Conservation (phyloP, 2,113 vertebrate genomes). For the Rhinolophus ferrumequinum region DNA sequence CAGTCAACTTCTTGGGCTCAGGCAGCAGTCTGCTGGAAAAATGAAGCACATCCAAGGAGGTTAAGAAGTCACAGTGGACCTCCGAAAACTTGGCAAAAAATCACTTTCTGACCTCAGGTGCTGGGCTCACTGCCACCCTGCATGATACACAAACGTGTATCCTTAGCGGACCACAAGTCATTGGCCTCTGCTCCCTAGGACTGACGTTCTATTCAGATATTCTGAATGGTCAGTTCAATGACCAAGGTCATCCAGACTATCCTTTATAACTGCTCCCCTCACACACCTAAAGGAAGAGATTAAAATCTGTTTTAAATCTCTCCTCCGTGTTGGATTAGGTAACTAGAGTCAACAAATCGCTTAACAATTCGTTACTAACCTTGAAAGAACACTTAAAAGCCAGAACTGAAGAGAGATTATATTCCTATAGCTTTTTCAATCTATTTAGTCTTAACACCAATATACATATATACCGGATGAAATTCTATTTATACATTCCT, state of each 20-base stretch:
- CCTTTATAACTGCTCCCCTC: neutral
- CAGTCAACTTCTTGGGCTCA: neutral
- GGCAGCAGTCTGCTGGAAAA: neutral
- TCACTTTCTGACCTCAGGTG: neutral
- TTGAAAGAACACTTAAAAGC: slow-evolving; percentile 23
- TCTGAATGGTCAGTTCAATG: neutral
- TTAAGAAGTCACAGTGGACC: neutral
- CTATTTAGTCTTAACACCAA: neutral
- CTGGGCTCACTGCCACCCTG: neutral
- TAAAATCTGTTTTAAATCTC: slow-evolving; percentile 47
- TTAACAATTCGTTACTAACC: slow-evolving; percentile 32
- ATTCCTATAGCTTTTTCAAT: neutral
- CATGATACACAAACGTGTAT: neutral
- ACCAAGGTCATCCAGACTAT: neutral
- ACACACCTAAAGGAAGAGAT: neutral
- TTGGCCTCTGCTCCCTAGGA: neutral
- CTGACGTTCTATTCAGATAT: neutral
- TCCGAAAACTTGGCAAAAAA: neutral
- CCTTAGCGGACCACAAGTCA: neutral
- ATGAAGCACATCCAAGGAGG: neutral
- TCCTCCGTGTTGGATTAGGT: neutral
- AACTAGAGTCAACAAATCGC: slow-evolving; percentile 6
- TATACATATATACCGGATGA: neutral
- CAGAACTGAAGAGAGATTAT: neutral
- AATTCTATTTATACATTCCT: neutral